These are phyloP conservation scores for Allobates femoralis DNA, from an alignment of 2,797 vertebrate species.

Conservation along the genomic window DNA sequence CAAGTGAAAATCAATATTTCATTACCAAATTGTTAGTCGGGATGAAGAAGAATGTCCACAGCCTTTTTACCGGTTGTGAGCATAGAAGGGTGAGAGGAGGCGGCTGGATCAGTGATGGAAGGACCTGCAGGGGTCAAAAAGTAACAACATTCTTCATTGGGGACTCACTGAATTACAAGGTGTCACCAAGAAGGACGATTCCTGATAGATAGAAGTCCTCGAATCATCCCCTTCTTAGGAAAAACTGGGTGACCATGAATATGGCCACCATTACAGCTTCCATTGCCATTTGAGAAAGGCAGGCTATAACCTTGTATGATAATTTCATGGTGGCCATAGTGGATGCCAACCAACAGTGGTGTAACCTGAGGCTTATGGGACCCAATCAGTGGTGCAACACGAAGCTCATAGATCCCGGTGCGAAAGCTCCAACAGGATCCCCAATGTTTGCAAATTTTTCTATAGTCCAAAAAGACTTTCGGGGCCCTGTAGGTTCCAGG, in stretches of 20 bases:
- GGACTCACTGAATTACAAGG: neutral
- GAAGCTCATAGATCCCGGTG: too few relatives aligned
- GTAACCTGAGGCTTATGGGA: too few relatives aligned
- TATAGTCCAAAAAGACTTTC: too few relatives aligned
- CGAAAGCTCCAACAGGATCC: too few relatives aligned
- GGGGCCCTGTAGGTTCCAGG: too few relatives aligned
- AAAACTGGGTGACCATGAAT: neutral
- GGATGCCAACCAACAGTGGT: neutral
- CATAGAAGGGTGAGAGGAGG: conserved; percentile 80
- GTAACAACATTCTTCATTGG: neutral
- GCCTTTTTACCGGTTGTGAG: conserved; percentile 87
- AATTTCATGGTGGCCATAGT: neutral
- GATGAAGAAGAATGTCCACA: conserved; percentile 93
- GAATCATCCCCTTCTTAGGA: neutral
- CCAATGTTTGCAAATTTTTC: too few relatives aligned
- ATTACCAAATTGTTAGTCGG: conserved; percentile 99
- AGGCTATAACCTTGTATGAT: neutral
- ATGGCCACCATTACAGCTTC: too few relatives aligned
- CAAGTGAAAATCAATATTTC: conserved; percentile 99
- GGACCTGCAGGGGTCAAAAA: conserved; percentile 64
- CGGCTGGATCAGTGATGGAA: conserved; percentile 88
- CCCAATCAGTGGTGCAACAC: too few relatives aligned
- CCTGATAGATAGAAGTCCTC: neutral
- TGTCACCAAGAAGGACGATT: neutral
- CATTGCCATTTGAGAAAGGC: neutral